These are phyloP conservation scores for Euspilapteryx auroguttella DNA, from an alignment of 2,888 invertebrate species.

Conservation along the genomic window DNA sequence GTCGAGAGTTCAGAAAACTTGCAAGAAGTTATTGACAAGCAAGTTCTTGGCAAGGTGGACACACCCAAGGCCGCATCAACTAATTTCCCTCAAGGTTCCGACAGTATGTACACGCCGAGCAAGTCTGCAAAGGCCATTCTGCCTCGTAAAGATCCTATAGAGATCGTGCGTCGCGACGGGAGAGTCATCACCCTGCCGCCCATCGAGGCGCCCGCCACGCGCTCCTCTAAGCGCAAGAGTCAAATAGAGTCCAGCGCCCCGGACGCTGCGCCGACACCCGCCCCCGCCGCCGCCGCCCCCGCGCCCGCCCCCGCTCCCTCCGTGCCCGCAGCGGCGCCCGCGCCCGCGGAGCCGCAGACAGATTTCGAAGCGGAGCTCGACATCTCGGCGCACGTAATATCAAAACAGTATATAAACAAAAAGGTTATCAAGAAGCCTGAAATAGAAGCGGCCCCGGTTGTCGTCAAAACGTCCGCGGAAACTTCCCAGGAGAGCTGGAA, in stretches of 20 bases:
- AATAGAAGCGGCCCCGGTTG: conserved; percentile 13
- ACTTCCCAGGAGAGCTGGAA: conserved; percentile 70
- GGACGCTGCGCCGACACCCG: conserved; percentile 11
- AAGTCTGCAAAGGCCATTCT: conserved; percentile 24
- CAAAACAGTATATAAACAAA: conserved; percentile 42
- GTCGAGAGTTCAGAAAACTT: conserved; percentile 70
- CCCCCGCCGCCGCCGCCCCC: conserved; percentile 12
- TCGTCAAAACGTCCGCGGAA: conserved; percentile 49
- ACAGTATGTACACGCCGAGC: conserved; percentile 20
- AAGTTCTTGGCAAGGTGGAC: conserved; percentile 56
- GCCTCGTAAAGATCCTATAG: conserved; percentile 63
- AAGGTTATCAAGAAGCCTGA: conserved; percentile 27
- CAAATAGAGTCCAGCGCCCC: conserved; percentile 26
- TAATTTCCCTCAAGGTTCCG: conserved; percentile 15
- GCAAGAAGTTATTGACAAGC: conserved; percentile 73
- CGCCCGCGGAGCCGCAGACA: conserved; percentile 26
- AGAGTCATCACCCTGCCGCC: conserved; percentile 78
- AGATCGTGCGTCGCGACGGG: conserved; percentile 74
- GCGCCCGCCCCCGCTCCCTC: conserved; percentile 11
- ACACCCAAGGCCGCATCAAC: conserved; percentile 16
- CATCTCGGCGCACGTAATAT: conserved; percentile 19
- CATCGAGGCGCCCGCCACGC: conserved; percentile 80
- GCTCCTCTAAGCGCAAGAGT: conserved; percentile 70
- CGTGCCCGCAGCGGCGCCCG: conserved; percentile 9
- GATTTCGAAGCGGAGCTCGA: too few relatives aligned